These are phyloP conservation scores for Dendrolimus punctatus DNA, from an alignment of 1,140 invertebrate genomes.

Conservation along the genomic window DNA sequence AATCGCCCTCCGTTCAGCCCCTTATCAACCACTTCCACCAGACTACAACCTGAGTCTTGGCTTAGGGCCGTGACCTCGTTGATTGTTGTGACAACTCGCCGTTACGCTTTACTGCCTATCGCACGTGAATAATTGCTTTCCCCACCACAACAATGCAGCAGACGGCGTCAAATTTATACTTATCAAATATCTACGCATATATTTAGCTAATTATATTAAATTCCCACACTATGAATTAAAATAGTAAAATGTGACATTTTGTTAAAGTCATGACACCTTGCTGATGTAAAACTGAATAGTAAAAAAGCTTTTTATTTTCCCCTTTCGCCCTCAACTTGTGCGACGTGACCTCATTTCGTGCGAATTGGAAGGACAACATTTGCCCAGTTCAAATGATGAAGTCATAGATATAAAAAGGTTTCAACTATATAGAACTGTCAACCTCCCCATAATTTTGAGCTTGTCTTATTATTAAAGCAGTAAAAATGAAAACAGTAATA, in stretches of 20 bases:
- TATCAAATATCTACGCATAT: too few relatives aligned
- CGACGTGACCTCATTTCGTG: slow-evolving; percentile 34
- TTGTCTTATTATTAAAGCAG: too few relatives aligned
- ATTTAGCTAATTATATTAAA: too few relatives aligned
- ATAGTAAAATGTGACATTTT: too few relatives aligned
- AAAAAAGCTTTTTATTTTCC: slow-evolving; percentile 42
- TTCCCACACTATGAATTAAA: too few relatives aligned
- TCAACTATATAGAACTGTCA: too few relatives aligned
- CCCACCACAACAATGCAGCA: neutral
- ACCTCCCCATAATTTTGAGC: too few relatives aligned
- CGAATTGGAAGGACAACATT: slow-evolving; percentile 33
- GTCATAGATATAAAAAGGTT: slow-evolving; percentile 16
- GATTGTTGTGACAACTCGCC: slow-evolving; percentile 34
- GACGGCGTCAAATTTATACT: slow-evolving; percentile 9
- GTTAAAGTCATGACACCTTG: slow-evolving; percentile 13
- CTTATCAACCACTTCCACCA: slow-evolving; percentile 49
- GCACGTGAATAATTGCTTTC: slow-evolving; percentile 2
- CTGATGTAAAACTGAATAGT: slow-evolving; percentile 18
- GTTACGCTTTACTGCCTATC: neutral
- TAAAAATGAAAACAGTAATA: too few relatives aligned
- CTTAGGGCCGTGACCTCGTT: slow-evolving; percentile 45
- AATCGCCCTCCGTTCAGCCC: slow-evolving; percentile 54
- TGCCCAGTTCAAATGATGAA: slow-evolving; percentile 24
- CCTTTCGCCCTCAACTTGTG: slow-evolving; percentile 25
- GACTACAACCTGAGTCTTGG: slow-evolving; percentile 45